A percentile compares a stretch with the other conserved stretches of the same genome.
Evolutionary conservation across 1,140 invertebrate species (phyloP).

Genomic region (Eueides isabella): DNA sequence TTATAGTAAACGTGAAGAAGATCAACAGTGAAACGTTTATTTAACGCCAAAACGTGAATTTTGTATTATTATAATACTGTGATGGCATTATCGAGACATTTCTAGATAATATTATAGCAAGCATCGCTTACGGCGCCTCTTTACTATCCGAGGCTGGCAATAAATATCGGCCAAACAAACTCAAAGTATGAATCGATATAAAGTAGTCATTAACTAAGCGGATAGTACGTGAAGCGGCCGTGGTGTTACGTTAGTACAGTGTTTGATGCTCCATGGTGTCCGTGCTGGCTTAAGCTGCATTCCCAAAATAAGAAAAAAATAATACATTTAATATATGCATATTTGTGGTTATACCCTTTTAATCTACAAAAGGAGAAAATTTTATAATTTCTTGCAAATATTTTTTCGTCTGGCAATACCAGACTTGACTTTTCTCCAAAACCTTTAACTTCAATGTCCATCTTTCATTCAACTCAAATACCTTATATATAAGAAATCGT

Average conservation of each 20-base stretch:
- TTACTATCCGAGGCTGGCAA: constrained; percentile 41
- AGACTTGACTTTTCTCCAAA: too few relatives aligned
- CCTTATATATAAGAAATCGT: neutral
- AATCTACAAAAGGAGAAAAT: too few relatives aligned
- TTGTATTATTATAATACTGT: constrained; percentile 33
- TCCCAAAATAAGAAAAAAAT: constrained; percentile 62
- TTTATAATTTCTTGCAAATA: too few relatives aligned
- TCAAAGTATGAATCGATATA: neutral
- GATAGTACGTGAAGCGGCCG: constrained; percentile 43
- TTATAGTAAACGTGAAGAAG: constrained; percentile 55
- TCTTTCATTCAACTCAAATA: neutral
- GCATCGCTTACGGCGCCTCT: constrained; percentile 50
- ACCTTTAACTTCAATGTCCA: neutral
- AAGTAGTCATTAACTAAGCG: neutral
- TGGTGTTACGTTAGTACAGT: constrained; percentile 50
- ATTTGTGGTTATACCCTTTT: neutral
- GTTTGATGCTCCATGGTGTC: constrained; percentile 56
- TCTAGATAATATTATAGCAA: constrained; percentile 51
- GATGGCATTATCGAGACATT: constrained; percentile 64
- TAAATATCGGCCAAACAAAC: neutral
- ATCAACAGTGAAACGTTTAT: constrained; percentile 70
- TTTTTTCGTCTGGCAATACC: too few relatives aligned
- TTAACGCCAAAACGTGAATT: constrained; percentile 48
- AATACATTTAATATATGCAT: constrained; percentile 31
- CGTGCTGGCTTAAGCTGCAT: constrained; percentile 77